Evolutionary conservation across 92 coral and sea anemone species (phyloP), one percentile per base, ranked within the genome.

Genomic region (Zoanthus sociatus): DNA sequence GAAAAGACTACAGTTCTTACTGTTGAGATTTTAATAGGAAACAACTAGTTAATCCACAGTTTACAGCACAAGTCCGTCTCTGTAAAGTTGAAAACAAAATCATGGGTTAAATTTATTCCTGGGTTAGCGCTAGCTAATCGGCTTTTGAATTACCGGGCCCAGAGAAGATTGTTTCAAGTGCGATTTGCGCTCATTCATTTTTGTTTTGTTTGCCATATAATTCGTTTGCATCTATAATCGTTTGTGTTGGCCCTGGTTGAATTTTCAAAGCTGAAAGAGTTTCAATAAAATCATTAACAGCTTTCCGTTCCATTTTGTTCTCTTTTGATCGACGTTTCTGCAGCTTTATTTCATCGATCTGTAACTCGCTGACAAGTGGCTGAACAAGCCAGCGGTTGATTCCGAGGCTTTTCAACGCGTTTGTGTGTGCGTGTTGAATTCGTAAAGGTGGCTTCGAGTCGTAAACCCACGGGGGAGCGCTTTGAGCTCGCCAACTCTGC

Each of bases 361-460:
- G 84, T 31, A 98, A 93, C 78, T 95, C 98, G 7, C 95, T 86
- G 5, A 93, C 88, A 10, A 96, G 99, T 30, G 94, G 84, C 11
- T 89, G 78, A 1, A 96, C 94, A 26, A 97, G 87, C 21, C 89
- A 84, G 66, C 84, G 87, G 20, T 84, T 88, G 83, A 95, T 97
- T 10, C 97, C 96, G 9, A 95, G 83, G 14, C 87, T 83, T 72
- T 91, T 84, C 64, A 97, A 89, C 17, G 96, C 92, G 71, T 92
- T 87, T n/a, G 79, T 44, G 50, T 94, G 98, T 13, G 98, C 98
- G 47, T 73, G 78, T 42, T 90, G 91, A 3, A 97, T 89, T 21
- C 86, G 95, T 17, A 79, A 76, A 3, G 99, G 99, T 4, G 98
- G 93, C 47, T 76, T 87, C 50, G 78, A 83, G 9, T 81, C 83